phyloP scores from a whole-genome alignment of 2,113 vertebrate species.

The Tragelaphus scriptus region DNA sequence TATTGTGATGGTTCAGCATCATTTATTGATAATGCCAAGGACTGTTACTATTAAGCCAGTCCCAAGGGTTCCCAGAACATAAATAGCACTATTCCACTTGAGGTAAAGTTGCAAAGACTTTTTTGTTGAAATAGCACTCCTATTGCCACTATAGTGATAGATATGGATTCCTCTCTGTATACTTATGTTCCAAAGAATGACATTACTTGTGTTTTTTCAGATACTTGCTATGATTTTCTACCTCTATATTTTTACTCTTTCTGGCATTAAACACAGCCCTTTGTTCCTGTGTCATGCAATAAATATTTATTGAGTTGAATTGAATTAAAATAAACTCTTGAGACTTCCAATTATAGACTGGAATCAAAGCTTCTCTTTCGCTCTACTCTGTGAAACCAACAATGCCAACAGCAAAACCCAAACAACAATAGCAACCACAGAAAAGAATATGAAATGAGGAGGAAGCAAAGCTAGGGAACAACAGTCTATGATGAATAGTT shows the following conservation, averaged over 20 bases:
- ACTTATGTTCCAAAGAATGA: background rate
- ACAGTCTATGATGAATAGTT: too few species aligned
- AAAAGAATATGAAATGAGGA: background rate
- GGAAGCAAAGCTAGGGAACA: background rate
- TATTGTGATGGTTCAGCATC: conserved; percentile 8
- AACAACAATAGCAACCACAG: background rate
- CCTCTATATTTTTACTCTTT: background rate
- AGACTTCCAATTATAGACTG: background rate
- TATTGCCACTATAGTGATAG: background rate
- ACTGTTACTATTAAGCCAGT: conserved; percentile 9
- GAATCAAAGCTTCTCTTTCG: background rate
- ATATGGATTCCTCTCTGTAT: background rate
- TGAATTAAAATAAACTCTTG: background rate
- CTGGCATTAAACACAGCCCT: background rate
- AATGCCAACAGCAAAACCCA: background rate
- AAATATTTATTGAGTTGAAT: background rate
- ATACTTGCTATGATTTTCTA: background rate
- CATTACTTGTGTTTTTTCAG: background rate
- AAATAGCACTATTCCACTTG: background rate
- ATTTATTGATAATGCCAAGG: conserved; percentile 33
- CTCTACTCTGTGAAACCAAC: background rate
- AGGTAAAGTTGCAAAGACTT: background rate
- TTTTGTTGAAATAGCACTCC: background rate
- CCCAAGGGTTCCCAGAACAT: background rate
- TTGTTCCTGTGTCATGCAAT: background rate